Evolutionary conservation across 2,888 invertebrate species (phyloP).

Genomic region (Eristalis tenax): DNA sequence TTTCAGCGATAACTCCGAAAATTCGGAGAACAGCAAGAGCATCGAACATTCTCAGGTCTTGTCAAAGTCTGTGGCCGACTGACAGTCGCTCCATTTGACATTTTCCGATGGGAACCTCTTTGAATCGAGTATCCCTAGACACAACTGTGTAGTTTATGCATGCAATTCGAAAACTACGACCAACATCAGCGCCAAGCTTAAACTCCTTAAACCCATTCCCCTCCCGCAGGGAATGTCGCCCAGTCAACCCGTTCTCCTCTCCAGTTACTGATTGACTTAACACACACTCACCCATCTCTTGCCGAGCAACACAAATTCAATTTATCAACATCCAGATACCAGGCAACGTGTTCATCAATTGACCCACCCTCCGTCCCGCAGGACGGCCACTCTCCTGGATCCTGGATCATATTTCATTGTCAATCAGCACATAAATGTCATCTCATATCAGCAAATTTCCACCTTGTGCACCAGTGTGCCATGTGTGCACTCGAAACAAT

Average conservation of each 20-base stretch:
- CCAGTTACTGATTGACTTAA: conserved; percentile 11
- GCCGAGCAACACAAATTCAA: conserved; percentile 34
- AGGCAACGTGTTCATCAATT: conserved; percentile 59
- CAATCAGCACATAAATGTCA: conserved; percentile 71
- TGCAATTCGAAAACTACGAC: too few relatives aligned
- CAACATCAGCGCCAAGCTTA: background rate
- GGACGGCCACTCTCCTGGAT: background rate
- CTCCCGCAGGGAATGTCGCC: too few relatives aligned
- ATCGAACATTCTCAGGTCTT: too few relatives aligned
- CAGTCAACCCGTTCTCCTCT: background rate
- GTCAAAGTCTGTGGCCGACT: too few relatives aligned
- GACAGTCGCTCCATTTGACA: too few relatives aligned
- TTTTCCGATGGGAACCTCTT: too few relatives aligned
- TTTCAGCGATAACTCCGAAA: too few relatives aligned
- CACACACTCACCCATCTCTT: background rate
- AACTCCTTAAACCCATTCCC: background rate
- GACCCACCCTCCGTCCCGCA: conserved; percentile 23
- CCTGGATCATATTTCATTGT: conserved; percentile 70
- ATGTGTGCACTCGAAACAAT: conserved; percentile 65
- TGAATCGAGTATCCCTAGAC: too few relatives aligned
- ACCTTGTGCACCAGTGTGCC: conserved; percentile 35
- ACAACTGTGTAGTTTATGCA: too few relatives aligned
- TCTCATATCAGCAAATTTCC: conserved; percentile 58
- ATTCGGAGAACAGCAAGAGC: too few relatives aligned
- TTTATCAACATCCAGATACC: conserved; percentile 41